Evolutionary conservation across 2,797 vertebrate genomes (phyloP), one percentile per base, ranked within the genome.

Genomic region (Aplochiton taeniatus): DNA sequence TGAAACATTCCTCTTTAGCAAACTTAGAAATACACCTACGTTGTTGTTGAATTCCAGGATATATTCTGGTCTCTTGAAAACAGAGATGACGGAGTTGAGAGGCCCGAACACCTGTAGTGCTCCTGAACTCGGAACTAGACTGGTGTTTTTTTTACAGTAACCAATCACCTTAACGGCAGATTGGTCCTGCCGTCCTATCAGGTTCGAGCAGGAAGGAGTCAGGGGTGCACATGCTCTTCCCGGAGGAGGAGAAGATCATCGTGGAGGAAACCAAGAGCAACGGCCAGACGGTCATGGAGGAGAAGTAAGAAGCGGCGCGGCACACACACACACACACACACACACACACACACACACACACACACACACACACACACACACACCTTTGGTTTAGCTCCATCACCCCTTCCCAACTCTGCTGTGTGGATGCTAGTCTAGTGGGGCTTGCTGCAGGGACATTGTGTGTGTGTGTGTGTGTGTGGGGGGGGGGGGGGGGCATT

Each of bases 201-300:
- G 97, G 95, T 66, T 95, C 92, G 75, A 94, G 94, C 81, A 95
- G 96, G 89, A 96, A 95, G 64, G 94, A 95, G 31, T 31, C 31
- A 3, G 31, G 31, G 58, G 94, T 96, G 16, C 95, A 96, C 83
- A 92, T 97, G 82, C 80, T 98, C 85, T 94, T 98, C 81, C 96
- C 96, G 18, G 95, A 96, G 72, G 95, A 98, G 77, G 96, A 98
- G 89, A 98, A 96, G 87, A 96, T 98, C 57, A 98, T 96, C 72
- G 92, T 98, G 66, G 96, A 96, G 86, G 96, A 97, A 86, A 95
- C 92, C 65, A 95, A 91, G 90, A 98, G 94, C 88, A 98, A 98
- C 6, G 96, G 97, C 63, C 97, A 99, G 86, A 96, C 94, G 46
- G 95, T 96, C 72, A 92, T 95, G 79, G 96, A 98, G 84, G 97